Evolutionary conservation across 2,113 vertebrate species (phyloP).

Genomic region (Meriones unguiculatus): DNA sequence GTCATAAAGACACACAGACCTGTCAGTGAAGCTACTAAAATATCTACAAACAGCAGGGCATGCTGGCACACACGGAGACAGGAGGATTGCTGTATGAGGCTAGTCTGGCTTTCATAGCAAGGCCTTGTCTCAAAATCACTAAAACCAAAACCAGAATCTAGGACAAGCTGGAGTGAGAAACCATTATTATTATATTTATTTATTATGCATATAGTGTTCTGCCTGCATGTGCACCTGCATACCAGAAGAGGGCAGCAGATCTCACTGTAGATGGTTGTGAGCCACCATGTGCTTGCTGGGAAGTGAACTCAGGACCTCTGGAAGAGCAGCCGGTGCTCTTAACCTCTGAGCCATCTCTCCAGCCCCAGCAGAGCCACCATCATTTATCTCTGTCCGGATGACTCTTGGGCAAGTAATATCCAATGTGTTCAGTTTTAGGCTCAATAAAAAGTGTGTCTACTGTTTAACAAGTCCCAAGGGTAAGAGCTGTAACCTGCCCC

Average conservation of each 20-base stretch:
- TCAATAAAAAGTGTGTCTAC: not conserved
- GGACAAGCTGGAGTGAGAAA: constrained; percentile 17
- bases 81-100: not conserved
- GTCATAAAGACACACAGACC: too few relatives aligned
- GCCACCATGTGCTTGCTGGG: too few relatives aligned
- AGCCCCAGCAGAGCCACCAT: too few relatives aligned
- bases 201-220: too few relatives aligned
- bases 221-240: too few relatives aligned
- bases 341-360: too few relatives aligned
- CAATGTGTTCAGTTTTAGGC: constrained; percentile 45
- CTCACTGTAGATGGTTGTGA: too few relatives aligned
- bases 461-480: constrained; percentile 15
- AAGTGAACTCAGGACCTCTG: too few relatives aligned
- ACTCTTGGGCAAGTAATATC: not conserved
- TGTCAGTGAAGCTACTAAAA: not conserved
- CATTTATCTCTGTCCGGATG: not conserved
- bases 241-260: too few relatives aligned
- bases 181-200: too few relatives aligned
- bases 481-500: constrained; percentile 1
- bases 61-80: not conserved
- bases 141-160: not conserved
- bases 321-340: too few relatives aligned
- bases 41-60: not conserved
- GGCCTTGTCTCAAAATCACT: not conserved
- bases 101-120: not conserved